A percentile compares a stretch with the other conserved stretches of the same genome.
phyloP scores from a whole-genome alignment of 1,140 invertebrate species.

The Leguminivora glycinivorella region DNA sequence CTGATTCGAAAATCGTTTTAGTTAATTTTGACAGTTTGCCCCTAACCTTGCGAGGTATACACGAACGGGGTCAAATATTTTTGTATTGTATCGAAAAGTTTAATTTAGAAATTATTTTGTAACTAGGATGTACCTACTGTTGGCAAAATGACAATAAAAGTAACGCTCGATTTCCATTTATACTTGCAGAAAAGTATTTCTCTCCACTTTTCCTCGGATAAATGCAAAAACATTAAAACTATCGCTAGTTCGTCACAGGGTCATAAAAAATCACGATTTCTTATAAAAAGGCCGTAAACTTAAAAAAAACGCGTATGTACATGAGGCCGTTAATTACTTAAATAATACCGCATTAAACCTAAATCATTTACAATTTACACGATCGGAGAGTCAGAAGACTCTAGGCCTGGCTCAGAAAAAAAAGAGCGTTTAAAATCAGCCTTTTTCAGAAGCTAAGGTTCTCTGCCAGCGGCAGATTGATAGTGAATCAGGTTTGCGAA shows the following conservation, averaged over 20 bases:
- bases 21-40: neutral
- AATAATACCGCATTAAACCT: constrained; percentile 26
- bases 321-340: constrained; percentile 20
- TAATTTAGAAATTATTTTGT: neutral
- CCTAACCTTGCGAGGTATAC: constrained; percentile 30
- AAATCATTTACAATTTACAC: constrained; percentile 27
- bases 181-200: neutral
- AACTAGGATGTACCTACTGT: neutral
- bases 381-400: constrained; percentile 6
- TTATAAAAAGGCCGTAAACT: constrained; percentile 29
- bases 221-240: constrained; percentile 1
- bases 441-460: constrained; percentile 57
- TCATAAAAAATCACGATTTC: constrained; percentile 10
- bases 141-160: neutral
- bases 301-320: constrained; percentile 29
- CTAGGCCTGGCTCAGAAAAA: constrained; percentile 12
- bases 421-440: constrained; percentile 14
- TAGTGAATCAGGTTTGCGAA: constrained; percentile 75
- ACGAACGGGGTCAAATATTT: neutral
- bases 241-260: constrained; percentile 24
- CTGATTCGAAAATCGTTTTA: neutral
- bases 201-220: neutral
- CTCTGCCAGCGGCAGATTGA: constrained; percentile 63
- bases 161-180: neutral
- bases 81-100: constrained; percentile 30